Conservation (phyloP, 2,113 vertebrate species). For the Heterocephalus glaber region DNA sequence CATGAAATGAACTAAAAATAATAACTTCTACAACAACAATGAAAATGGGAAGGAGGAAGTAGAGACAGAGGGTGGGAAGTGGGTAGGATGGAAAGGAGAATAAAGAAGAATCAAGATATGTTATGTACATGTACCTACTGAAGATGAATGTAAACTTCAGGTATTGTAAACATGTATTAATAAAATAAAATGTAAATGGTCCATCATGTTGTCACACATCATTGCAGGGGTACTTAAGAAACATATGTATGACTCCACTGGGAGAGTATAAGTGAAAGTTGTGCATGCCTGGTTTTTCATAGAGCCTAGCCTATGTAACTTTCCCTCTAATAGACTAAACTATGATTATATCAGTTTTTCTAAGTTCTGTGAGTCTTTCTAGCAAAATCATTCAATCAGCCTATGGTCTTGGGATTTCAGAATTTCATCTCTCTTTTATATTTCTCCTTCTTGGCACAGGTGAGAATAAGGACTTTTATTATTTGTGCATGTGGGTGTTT, state of each 20-base stretch:
- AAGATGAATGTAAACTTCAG: no score
- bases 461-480: neutral
- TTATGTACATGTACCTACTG: no score
- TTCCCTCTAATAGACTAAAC: neutral
- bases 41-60: no score
- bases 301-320: fast-evolving
- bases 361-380: neutral
- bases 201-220: neutral
- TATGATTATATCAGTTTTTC: neutral
- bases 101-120: no score
- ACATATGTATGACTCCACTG: neutral
- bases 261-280: neutral
- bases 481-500: fast-evolving
- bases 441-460: neutral
- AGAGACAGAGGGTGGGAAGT: no score
- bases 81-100: no score
- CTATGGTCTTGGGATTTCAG: neutral
- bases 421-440: neutral
- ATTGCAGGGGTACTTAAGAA: neutral
- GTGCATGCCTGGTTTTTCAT: neutral
- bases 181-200: no score
- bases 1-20: no score
- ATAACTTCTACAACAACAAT: no score
- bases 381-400: neutral
- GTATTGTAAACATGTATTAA: no score